Conservation (phyloP, 2,888 invertebrate species). For the Kuschelorhynchus macadamiae region DNA sequence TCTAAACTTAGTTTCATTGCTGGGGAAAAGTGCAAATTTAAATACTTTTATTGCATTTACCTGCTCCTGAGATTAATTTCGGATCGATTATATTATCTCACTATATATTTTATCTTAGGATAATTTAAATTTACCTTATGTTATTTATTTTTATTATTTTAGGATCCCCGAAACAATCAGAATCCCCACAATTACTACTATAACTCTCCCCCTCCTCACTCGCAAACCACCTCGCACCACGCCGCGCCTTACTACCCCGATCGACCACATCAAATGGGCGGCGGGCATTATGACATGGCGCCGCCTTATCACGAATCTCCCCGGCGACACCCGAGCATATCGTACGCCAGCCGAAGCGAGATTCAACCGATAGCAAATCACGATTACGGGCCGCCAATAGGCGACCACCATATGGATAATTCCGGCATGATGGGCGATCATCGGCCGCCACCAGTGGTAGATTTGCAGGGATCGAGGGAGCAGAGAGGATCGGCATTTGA, state of each 20-base stretch:
- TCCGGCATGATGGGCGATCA: constrained; percentile 39
- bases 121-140: too few relatives aligned
- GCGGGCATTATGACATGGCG: constrained; percentile 66
- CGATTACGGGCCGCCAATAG: constrained; percentile 34
- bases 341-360: constrained; percentile 67
- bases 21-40: too few relatives aligned
- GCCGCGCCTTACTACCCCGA: constrained; percentile 64
- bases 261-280: constrained; percentile 58
- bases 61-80: too few relatives aligned
- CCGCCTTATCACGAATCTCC: constrained; percentile 64
- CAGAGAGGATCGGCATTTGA: constrained; percentile 96
- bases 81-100: too few relatives aligned
- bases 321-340: constrained; percentile 66
- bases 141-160: too few relatives aligned
- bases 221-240: constrained; percentile 52
- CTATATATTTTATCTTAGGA: too few relatives aligned
- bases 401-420: constrained; percentile 58
- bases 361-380: constrained; percentile 64
- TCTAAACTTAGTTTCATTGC: too few relatives aligned
- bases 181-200: constrained; percentile 65
- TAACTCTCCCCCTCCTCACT: constrained; percentile 61
- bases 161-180: constrained; percentile 64
- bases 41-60: too few relatives aligned
- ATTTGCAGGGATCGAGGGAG: constrained; percentile 88
- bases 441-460: constrained; percentile 67